phyloP scores from a whole-genome alignment of 2,797 vertebrate species.

The Novumbra hubbsi region DNA sequence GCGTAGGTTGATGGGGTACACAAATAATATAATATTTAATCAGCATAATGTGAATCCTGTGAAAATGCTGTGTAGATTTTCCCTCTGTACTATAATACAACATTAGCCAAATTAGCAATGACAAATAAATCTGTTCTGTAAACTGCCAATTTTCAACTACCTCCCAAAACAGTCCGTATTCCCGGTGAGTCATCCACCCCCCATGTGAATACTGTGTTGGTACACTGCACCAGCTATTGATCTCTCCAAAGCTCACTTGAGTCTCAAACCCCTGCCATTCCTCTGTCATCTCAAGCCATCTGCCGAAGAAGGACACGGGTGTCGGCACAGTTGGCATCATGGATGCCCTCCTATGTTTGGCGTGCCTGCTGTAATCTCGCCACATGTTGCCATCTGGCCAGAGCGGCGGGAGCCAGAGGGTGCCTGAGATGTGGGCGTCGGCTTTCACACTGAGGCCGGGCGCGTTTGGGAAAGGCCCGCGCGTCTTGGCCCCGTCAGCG shows the following conservation, averaged over 20 bases:
- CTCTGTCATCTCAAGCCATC: conserved; percentile 37
- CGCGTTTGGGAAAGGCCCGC: conserved; percentile 40
- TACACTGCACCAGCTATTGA: conserved; percentile 19
- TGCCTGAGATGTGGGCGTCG: conserved; percentile 26
- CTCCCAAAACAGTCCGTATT: not conserved
- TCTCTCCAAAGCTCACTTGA: conserved; percentile 7
- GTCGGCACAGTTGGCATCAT: conserved; percentile 39
- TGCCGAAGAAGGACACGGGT: conserved; percentile 5
- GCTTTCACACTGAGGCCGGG: conserved; percentile 58
- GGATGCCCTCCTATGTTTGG: conserved; percentile 47
- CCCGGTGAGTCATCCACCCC: conserved; percentile 18
- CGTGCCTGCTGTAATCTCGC: conserved; percentile 50
- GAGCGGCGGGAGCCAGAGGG: conserved; percentile 41
- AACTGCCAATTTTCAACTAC: no score
- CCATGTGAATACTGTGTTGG: conserved; percentile 10
- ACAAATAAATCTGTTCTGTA: no score
- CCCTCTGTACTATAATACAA: no score
- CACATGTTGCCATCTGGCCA: conserved; percentile 72
- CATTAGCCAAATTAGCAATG: no score
- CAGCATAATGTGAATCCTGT: no score
- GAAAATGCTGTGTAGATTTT: no score
- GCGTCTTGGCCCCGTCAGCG: conserved; percentile 47
- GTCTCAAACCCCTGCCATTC: conserved; percentile 15
- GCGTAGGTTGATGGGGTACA: no score
- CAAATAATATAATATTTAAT: no score